Percentiles rank a stretch among this genome's conserved stretches.
These are phyloP conservation scores for Psittacula derbiana DNA, from an alignment of 2,797 vertebrate genomes.

Conservation along the genomic window DNA sequence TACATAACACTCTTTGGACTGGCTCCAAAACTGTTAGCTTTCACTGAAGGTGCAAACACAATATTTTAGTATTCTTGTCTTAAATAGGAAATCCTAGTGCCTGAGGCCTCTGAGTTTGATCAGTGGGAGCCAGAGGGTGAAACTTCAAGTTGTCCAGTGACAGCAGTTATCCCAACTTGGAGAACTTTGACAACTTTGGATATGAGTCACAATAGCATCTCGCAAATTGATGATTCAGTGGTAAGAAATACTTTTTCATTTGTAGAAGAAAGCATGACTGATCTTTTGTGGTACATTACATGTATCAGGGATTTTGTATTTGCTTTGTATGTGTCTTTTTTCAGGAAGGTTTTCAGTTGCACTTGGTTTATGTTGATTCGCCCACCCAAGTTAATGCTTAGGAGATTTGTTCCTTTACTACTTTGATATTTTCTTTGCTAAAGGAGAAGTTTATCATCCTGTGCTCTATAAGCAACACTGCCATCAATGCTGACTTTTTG, in stretches of 20 bases:
- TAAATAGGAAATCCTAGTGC: constrained; percentile 88
- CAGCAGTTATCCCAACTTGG: constrained; percentile 92
- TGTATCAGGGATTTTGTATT: neutral
- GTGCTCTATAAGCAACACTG: neutral
- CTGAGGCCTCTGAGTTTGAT: constrained; percentile 91
- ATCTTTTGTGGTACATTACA: neutral
- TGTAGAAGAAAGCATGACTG: neutral
- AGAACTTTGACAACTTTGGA: constrained; percentile 91
- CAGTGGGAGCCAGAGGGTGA: constrained; percentile 92
- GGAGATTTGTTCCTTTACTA: neutral
- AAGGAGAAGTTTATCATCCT: neutral
- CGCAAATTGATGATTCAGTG: constrained; percentile 88
- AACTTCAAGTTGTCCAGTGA: constrained; percentile 82
- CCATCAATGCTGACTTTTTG: neutral
- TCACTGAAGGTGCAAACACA: neutral
- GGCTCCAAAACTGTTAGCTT: neutral
- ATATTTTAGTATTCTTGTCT: constrained; percentile 21
- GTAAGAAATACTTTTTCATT: constrained; percentile 68
- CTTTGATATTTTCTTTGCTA: neutral
- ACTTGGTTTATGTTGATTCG: neutral
- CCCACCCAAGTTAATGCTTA: neutral
- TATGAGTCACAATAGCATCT: constrained; percentile 92
- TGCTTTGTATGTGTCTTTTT: neutral
- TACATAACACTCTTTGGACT: neutral
- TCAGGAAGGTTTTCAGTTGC: neutral